Conservation (phyloP, 2,797 vertebrate species). For the Orientallactaga sibirica region DNA sequence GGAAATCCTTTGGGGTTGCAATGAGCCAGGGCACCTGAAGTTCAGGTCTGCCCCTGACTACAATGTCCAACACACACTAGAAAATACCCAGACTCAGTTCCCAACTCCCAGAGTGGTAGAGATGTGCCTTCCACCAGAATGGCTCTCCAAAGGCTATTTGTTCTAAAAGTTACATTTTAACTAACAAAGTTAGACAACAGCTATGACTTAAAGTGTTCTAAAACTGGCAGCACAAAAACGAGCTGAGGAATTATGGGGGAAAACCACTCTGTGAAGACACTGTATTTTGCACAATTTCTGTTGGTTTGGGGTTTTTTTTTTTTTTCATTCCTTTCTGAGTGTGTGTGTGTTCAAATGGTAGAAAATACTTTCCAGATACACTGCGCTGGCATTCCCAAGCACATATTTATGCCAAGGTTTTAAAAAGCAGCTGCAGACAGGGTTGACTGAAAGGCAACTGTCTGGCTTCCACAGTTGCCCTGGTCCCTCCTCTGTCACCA, state of each 20-base stretch:
- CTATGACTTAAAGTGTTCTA: constrained; percentile 89
- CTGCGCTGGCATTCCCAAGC: constrained; percentile 89
- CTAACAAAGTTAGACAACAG: constrained; percentile 88
- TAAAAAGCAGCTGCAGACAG: constrained; percentile 93
- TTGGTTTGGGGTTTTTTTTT: constrained; percentile 66
- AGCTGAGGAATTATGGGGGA: constrained; percentile 92
- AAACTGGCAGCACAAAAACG: constrained; percentile 89
- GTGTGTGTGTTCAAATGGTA: constrained; percentile 86
- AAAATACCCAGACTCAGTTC: background rate
- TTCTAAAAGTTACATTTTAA: constrained; percentile 90
- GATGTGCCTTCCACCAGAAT: constrained; percentile 53
- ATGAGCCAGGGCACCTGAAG: background rate
- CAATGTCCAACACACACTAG: background rate
- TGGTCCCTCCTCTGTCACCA: constrained; percentile 82
- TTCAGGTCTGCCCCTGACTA: background rate
- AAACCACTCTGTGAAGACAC: constrained; percentile 89
- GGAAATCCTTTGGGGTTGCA: background rate
- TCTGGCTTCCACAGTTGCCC: constrained; percentile 91
- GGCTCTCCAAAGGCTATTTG: constrained; percentile 81
- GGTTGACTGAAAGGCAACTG: constrained; percentile 92
- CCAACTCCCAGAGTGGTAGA: background rate
- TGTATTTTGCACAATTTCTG: constrained; percentile 90
- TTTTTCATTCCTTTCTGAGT: constrained; percentile 73
- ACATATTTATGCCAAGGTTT: constrained; percentile 89
- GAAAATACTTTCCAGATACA: constrained; percentile 92